Evolutionary conservation across 2,888 invertebrate genomes (phyloP).

Genomic region (Slavum lentiscoides): DNA sequence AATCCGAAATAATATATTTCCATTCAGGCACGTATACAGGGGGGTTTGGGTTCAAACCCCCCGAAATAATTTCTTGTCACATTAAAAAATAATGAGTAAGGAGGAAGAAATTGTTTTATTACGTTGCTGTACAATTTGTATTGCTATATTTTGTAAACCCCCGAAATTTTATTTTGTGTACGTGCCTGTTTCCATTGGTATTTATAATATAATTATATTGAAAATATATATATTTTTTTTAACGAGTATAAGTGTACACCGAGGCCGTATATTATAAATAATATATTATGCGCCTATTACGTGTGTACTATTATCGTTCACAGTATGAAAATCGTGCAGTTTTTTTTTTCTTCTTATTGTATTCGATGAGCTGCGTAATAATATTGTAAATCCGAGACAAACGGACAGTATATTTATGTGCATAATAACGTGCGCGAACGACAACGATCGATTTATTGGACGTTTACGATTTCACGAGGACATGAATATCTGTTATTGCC

Average conservation of each 20-base stretch:
- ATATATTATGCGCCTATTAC: background rate
- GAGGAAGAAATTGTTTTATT: too few species aligned
- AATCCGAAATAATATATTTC: background rate
- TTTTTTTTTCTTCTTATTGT: background rate
- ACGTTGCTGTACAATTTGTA: too few species aligned
- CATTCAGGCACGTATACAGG: too few species aligned
- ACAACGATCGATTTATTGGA: background rate
- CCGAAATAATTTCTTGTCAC: too few species aligned
- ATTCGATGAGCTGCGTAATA: background rate
- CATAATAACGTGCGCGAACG: background rate
- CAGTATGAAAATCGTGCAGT: background rate
- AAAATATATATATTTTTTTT: conserved; percentile 2
- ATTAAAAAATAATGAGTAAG: too few species aligned
- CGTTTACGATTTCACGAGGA: background rate
- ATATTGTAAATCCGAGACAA: background rate
- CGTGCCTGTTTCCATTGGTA: too few species aligned
- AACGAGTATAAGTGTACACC: background rate
- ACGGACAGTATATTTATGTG: background rate
- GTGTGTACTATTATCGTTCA: background rate
- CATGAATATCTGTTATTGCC: too few species aligned
- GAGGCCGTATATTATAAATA: too few species aligned
- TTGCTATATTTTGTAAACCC: too few species aligned
- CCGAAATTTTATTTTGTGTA: too few species aligned
- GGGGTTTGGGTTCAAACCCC: too few species aligned
- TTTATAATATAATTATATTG: too few species aligned